Base-by-base conservation (phyloP, 2,888 invertebrate genomes). In the Thyatira batis region DNA sequence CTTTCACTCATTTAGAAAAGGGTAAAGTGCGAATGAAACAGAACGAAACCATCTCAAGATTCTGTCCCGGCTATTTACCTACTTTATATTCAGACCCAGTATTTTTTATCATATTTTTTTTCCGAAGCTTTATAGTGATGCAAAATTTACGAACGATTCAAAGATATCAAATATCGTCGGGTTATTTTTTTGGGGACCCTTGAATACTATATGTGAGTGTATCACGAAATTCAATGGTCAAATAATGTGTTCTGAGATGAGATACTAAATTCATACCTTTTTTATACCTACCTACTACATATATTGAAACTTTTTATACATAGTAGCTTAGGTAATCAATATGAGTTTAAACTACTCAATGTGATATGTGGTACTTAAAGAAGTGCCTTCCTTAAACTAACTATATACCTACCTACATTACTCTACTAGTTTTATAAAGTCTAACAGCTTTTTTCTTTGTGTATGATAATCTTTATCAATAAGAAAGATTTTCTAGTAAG, bases 41-140 rank as follows among this genome's bases (percentile, higher is more conserved):
- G 39, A 39, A n/a, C n/a, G 39, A 39, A 39, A 17, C 39, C 39
- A 39, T 39, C 39, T 17, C 39, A 39, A 39, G 17, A 39, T 39
- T 39, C 39, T 33, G 33, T 33, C 33, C 33, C 3, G 65, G 65
- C 63, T 61, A 58, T 52, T 61, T 67, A 66, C 70, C 65, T 79
- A 80, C 76, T 85, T 82, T 78, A 79, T 84, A 85, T 85, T 83
- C 83, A 61, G 67, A 71, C 72, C 70, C 61, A 73, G 73, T 78
- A 76, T 80, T 78, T 80, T 80, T 80, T 72, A 58, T 60, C 59
- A 62, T 67, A 69, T 69, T 73, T 69, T 73, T 69, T 61, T 60
- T 58, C 62, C 39, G 60, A 62, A 57, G 60, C 60, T 56, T 60
- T 44, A 57, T 58, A 57, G 55, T 63, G 55, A 65, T 61, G 68